A percentile compares a stretch with the other conserved stretches of the same genome.
phyloP scores from a whole-genome alignment of 2,797 vertebrate genomes.

The Neomorphus geoffroyi region DNA sequence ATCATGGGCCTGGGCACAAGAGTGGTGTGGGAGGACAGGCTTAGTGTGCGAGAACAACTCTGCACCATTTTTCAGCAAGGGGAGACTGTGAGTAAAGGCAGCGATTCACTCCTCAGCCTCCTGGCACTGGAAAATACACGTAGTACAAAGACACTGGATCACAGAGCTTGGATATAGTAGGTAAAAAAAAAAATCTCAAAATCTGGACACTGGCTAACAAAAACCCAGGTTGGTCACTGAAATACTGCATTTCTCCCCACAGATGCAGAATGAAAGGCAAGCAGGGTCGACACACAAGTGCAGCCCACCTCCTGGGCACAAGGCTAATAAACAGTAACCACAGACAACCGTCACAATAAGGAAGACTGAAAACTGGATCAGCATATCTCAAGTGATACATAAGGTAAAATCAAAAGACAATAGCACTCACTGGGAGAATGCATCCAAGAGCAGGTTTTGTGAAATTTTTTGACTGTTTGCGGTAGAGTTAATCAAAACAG shows the following conservation, averaged over 20 bases:
- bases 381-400: fast-evolving
- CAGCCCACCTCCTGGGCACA: not conserved
- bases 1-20: not conserved
- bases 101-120: not conserved
- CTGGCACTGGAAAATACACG: not conserved
- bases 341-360: not conserved
- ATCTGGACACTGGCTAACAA: not conserved
- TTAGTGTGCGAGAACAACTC: not conserved
- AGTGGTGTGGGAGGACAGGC: not conserved
- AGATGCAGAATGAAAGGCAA: not conserved
- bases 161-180: not conserved
- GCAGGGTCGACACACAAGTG: not conserved
- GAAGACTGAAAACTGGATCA: not conserved
- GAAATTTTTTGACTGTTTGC: not conserved
- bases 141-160: fast-evolving
- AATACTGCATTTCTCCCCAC: not conserved
- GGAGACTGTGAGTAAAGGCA: not conserved
- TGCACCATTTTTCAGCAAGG: not conserved
- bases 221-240: not conserved
- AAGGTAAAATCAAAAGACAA: not conserved
- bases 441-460: not conserved
- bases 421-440: not conserved
- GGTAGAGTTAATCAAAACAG: not conserved
- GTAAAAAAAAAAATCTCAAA: not conserved
- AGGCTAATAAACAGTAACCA: not conserved